Evolutionary conservation across 2,888 invertebrate species (phyloP), one percentile per base, ranked within the genome.

Genomic region (Hylaea fasciaria): DNA sequence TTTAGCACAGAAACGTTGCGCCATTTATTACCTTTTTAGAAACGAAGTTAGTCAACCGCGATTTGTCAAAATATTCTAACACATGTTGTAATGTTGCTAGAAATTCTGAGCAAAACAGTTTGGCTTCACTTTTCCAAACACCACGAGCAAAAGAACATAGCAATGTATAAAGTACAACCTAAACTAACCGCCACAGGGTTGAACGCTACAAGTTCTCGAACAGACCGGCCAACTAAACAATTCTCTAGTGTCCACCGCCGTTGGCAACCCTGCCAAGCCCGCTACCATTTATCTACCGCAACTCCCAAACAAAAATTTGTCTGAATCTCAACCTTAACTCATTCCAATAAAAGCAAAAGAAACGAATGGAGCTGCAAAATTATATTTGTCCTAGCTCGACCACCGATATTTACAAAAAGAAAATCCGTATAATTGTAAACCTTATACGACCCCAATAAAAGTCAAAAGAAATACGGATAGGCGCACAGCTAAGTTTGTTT

Each of bases 211-310:
- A 61, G 61, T 61, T 56, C 60, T 46, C 39, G 46, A 74, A 74
- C 72, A 73, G 73, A 74, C 76, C 72, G 70, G 82, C 86, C 85
- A 86, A 83, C 86, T 85, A 86, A 87, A 87, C 87, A 89, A 87
- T 87, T 82, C 88, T 82, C 87, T 64, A 80, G 84, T 81, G 87
- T 84, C 85, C 84, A 78, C 78, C 74, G 65, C 68, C 69, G 78
- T 77, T 83, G 85, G 86, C 85, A 83, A 65, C 76, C 74, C 72
- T 82, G 87, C 87, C 86, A 86, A 87, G 78, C 79, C 72, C 73
- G 76, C 80, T 77, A 80, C 81, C 81, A 80, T 76, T 63, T 49
- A 49, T 28, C 45, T 49, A 51, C 56, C 44, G 12, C 46, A 48
- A 57, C 37, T 16, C 35, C 0, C 0, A 47, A 63, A 51, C 45